These are phyloP conservation scores for Rhopalosiphum nymphaeae DNA, from an alignment of 2,888 invertebrate genomes.

Conservation along the genomic window DNA sequence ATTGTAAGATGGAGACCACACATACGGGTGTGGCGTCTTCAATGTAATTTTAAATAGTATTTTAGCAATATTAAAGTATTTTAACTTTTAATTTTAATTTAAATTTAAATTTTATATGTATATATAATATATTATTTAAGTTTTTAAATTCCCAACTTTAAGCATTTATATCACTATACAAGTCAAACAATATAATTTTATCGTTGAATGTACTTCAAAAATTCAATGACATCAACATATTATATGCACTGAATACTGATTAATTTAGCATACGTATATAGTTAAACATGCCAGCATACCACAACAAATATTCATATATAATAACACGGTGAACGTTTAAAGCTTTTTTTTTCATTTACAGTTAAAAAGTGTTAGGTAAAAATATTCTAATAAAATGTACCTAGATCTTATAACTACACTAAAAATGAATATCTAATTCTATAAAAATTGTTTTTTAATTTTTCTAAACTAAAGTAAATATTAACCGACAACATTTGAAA, in stretches of 20 bases:
- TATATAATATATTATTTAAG: background rate
- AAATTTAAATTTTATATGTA: background rate
- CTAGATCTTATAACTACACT: too few species aligned
- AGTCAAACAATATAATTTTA: background rate
- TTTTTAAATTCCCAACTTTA: background rate
- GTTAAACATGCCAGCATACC: background rate
- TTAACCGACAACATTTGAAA: background rate
- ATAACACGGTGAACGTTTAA: too few species aligned
- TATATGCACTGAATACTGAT: background rate
- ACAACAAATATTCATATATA: too few species aligned
- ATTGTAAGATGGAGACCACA: background rate
- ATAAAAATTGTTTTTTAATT: too few species aligned
- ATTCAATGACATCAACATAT: background rate
- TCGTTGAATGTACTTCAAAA: background rate
- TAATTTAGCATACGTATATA: background rate
- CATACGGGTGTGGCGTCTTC: background rate
- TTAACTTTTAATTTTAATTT: background rate
- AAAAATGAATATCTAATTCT: too few species aligned
- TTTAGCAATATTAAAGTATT: background rate
- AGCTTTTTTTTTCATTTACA: too few species aligned
- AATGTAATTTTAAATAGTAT: background rate
- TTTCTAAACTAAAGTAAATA: background rate
- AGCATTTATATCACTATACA: background rate
- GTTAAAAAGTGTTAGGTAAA: too few species aligned
- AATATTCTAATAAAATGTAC: too few species aligned